Base-by-base conservation (phyloP, 2,113 vertebrate species). In the Taurulus bubalis region DNA sequence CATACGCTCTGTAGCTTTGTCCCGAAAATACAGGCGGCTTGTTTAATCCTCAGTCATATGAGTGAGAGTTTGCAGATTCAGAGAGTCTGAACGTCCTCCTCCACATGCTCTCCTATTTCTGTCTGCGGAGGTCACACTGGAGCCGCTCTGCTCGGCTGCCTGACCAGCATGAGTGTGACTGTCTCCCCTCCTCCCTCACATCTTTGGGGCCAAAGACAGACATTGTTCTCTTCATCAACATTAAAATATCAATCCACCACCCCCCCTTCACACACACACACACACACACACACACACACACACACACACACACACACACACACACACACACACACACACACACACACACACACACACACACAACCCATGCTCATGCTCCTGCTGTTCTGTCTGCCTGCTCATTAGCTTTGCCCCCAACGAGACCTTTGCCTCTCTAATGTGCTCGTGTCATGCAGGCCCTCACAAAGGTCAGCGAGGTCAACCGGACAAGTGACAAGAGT, bases 11-110 rank as follows among this genome's bases (percentile, higher is more conserved):
- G 49, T 7, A 16, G 59, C 76, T 80, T 60, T 55, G 67, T 75
- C 49, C 77, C 8, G 8, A 81, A 86, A 72, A 81, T 38, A 14
- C 26, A 15, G 65, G n/a, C 11, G 0, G 45, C 67, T 71, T 58
- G 60, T 80, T 82, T 85, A 85, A 93, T 80, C 90, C 72, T 45
- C 45, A 56, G 78, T 83, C 71, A 85, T 74, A 79, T 77, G 84
- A 85, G 80, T 15, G 66, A 78, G 70, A 26, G 79, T 75, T 70
- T 67, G 47, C 2, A 4, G 49, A 74, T n/a, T 68, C 67, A 79
- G 71, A 75, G 40, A 66, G 72, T 87, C 85, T 89, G 86, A 63
- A 71, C 76, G 71, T 80, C 72, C 71, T 82, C 80, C 65, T 85
- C 59, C 64, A 30, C 56, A 69, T 24, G 70, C 32, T 68, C 81